Conservation (phyloP, 2,888 invertebrate genomes). For the Himalopsyche kuldschensis region DNA sequence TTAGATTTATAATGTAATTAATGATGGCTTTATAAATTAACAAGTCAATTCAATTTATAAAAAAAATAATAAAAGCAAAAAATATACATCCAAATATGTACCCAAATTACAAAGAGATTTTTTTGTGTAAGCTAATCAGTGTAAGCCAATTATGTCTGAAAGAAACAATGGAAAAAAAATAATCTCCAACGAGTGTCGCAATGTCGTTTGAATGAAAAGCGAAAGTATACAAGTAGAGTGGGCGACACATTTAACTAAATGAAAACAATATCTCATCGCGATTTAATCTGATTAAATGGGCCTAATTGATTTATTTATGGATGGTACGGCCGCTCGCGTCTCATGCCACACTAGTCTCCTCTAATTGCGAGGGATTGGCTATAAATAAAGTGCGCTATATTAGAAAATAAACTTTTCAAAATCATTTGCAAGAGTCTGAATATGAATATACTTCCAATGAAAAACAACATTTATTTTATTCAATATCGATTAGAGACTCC, state of each 20-base stretch:
- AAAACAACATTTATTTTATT: too few species aligned
- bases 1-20: too few species aligned
- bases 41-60: neutral
- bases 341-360: neutral
- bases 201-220: neutral
- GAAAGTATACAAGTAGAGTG: neutral
- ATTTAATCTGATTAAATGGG: constrained; percentile 29
- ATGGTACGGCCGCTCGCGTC: constrained; percentile 6
- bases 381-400: constrained; percentile 28
- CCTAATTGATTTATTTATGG: constrained; percentile 37
- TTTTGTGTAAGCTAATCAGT: neutral
- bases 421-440: neutral
- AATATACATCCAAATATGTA: neutral
- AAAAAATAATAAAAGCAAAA: neutral
- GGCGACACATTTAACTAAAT: neutral
- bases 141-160: neutral
- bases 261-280: constrained; percentile 14
- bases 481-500: too few species aligned
- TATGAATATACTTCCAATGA: neutral
- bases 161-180: neutral
- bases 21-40: too few species aligned
- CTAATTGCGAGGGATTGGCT: constrained; percentile 35
- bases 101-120: neutral
- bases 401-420: neutral
- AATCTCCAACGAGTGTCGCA: neutral